Evolutionary conservation across 1,140 invertebrate genomes (phyloP), one percentile per base, ranked within the genome.

Genomic region (Prorops nasuta): DNA sequence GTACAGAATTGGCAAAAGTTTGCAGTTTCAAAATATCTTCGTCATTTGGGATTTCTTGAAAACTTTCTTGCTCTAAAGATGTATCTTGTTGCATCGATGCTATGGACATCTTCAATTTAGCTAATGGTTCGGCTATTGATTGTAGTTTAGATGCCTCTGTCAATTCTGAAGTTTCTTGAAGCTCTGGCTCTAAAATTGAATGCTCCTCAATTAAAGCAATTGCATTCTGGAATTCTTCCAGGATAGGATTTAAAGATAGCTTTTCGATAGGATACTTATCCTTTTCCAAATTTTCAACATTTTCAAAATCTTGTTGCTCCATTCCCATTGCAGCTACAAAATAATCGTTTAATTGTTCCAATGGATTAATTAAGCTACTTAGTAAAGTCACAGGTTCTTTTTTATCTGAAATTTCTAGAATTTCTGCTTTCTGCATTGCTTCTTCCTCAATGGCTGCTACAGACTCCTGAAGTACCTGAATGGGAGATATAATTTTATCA

Each of bases 1-100:
- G 71, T 22, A 85, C 54, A 15, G 79, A 79, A 44, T 74, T 57
- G 6, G 78, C 80, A 41, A 83, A 71, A 28, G 72, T 75, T 47
- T 78, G 64, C 21, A 81, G 54, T 4, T 72, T 54, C 8, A 76
- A 72, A 49, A 66, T 63, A 49, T 70, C 68, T 47, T 77, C 66
- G 60, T 75, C 17, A 45, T 76, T 54, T 1, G 64, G 51, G 1
- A 44, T 10, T 14, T 67, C 49, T 10, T 52, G 19, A 16, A 36
- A 45, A 18, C 54, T 64, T 32, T 36, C 58, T 56, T 7, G 21
- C 46, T 45, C 54, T 75, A 3, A 42, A 7, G 21, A 15, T 0
- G 24, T 12, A 8, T 61, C 54, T 3, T 46, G 20, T 18, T 77
- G 74, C n/a, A 83, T 57, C 8, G 53, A 58, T 3, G 67, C 71